phyloP scores from a whole-genome alignment of 2,113 vertebrate species.

The Penelope pileata region DNA sequence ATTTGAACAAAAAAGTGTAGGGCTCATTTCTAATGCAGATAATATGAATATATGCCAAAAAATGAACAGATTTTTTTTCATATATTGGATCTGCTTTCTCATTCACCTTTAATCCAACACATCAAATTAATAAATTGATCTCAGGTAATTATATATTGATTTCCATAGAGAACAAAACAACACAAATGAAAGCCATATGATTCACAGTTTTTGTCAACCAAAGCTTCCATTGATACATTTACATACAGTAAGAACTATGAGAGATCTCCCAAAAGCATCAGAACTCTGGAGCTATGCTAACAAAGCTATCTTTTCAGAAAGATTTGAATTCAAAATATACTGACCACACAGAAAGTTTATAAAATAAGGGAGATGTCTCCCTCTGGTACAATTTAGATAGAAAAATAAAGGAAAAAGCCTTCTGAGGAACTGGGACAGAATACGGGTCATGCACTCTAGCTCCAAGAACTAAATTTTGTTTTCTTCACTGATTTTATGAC shows the following conservation, averaged over 20 bases:
- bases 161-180: neutral
- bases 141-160: neutral
- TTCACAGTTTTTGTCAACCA: neutral
- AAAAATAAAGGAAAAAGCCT: neutral
- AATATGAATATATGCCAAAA: neutral
- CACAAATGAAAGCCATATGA: neutral
- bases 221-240: neutral
- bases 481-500: neutral
- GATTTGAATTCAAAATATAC: neutral
- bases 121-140: neutral
- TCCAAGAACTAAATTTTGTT: neutral
- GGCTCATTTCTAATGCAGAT: neutral
- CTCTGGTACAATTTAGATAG: neutral
- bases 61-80: neutral
- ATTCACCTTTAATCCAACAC: neutral
- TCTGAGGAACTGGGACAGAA: neutral
- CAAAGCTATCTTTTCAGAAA: conserved; percentile 44
- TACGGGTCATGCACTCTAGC: neutral
- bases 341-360: conserved; percentile 24
- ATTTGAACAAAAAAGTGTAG: neutral
- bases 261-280: neutral
- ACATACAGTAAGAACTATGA: neutral
- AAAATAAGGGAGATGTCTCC: conserved; percentile 25
- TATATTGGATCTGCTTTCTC: neutral
- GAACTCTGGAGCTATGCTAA: neutral